phyloP scores from a whole-genome alignment of 2,888 invertebrate genomes.

The Pseudococcus viburni region DNA sequence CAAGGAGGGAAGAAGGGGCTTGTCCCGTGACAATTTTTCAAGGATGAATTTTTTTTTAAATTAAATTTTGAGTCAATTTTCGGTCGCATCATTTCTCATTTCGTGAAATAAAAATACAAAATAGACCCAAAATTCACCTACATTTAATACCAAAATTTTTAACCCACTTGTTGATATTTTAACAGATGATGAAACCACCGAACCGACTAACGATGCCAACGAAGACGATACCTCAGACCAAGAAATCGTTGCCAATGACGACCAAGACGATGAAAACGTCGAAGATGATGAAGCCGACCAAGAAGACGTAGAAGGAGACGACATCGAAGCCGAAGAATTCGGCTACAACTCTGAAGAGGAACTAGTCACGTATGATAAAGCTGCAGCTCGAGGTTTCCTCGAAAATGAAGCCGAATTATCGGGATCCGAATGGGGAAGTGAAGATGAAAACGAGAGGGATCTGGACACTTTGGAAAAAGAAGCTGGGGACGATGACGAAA shows the following conservation, averaged over 20 bases:
- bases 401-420: constrained; percentile 94
- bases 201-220: not conserved
- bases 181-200: not conserved
- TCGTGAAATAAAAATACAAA: not conserved
- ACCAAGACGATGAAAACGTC: constrained; percentile 69
- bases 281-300: constrained; percentile 71
- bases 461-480: constrained; percentile 87
- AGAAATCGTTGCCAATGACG: not conserved
- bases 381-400: constrained; percentile 80
- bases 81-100: no score
- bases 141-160: not conserved
- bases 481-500: constrained; percentile 86
- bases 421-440: constrained; percentile 91
- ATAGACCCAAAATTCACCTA: not conserved
- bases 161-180: not conserved
- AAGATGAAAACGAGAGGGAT: constrained; percentile 87
- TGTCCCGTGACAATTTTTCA: not conserved
- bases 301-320: constrained; percentile 72
- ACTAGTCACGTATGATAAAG: constrained; percentile 76
- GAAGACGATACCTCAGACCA: not conserved
- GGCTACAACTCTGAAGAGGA: constrained; percentile 91
- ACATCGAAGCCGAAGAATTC: constrained; percentile 71
- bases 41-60: not conserved
- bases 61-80: no score
- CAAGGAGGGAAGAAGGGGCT: not conserved